Evolutionary conservation across 2,797 vertebrate genomes (phyloP), one percentile per base, ranked within the genome.

Genomic region (Alca torda): DNA sequence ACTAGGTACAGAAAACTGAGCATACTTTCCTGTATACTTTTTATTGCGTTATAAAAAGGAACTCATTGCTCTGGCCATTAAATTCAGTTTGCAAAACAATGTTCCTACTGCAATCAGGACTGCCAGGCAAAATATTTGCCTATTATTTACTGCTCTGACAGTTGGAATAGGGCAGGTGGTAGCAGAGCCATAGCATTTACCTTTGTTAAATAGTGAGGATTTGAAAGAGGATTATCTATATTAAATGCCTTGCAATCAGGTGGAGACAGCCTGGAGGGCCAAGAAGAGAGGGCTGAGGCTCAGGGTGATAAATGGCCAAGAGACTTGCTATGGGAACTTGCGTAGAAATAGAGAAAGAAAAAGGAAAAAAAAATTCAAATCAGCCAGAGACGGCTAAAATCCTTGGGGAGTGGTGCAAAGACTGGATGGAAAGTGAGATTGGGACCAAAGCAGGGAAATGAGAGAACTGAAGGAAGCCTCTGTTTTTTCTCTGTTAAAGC

Each of bases 121-220:
- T 93, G 73, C 70, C 85, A 94, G 82, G 50, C 46, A 65, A 92
- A 96, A 84, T 93, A 86, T 74, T 95, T 90, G 60, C 4, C 12
- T 67, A 16, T 95, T 67, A 16, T 95, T 92, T 87, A 72, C 77
- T 94, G 48, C 77, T 77, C 61, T 76, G 46, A 60, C 33, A 89
- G 31, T 18, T 74, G 53, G 76, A 39, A 18, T 20, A 39, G 45
- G 43, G 28, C 16, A 63, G 59, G 54, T 43, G 78, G 59, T 37
- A 53, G 76, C 57, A 91, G 56, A 85, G 57, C 51, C 54, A 25
- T 6, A 60, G 39, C 53, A 37, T 41, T 84, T 67, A 73, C 54
- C 46, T 81, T 73, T 72, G 56, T 33, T 83, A 53, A 92, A 48
- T 6, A 39, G 13, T 28, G 48, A 41, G 26, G 28, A 2, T 82